A percentile compares a stretch with the other conserved stretches of the same genome.
These are phyloP conservation scores for Lonchura striata DNA, from an alignment of 2,113 vertebrate species.

Conservation along the genomic window DNA sequence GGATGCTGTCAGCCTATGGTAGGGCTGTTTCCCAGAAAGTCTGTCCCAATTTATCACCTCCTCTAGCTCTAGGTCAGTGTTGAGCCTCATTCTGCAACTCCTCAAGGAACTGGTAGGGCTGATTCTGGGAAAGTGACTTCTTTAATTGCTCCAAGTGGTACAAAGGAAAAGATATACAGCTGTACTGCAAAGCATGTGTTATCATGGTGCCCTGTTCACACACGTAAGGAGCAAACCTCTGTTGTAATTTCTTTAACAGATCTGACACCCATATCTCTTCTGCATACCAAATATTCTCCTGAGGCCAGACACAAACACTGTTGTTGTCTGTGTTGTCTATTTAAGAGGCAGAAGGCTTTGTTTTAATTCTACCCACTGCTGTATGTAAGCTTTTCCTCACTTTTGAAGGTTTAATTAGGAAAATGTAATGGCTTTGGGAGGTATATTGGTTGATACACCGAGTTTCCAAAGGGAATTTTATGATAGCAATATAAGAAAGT, in stretches of 20 bases:
- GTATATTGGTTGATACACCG: not conserved
- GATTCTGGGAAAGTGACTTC: not conserved
- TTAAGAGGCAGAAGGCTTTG: not conserved
- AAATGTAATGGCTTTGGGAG: not conserved
- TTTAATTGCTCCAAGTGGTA: not conserved
- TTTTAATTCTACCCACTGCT: not conserved
- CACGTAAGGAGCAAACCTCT: not conserved
- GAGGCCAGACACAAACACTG: not conserved
- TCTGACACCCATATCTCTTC: not conserved
- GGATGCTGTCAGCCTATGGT: accelerated
- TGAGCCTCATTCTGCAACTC: not conserved
- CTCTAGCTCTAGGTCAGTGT: not conserved
- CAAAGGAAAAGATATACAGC: not conserved
- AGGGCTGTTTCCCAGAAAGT: not conserved
- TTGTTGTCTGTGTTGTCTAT: not conserved
- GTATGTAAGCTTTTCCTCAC: not conserved
- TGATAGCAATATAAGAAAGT: not conserved
- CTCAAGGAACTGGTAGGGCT: not conserved
- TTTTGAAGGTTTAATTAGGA: not conserved
- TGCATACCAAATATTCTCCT: not conserved
- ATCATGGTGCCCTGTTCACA: not conserved
- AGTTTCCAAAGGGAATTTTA: not conserved
- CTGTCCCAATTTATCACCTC: not conserved
- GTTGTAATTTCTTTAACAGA: not conserved
- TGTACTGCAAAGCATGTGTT: not conserved